Conservation (phyloP, 2,797 vertebrate species). For the Hemitrygon akajei region DNA sequence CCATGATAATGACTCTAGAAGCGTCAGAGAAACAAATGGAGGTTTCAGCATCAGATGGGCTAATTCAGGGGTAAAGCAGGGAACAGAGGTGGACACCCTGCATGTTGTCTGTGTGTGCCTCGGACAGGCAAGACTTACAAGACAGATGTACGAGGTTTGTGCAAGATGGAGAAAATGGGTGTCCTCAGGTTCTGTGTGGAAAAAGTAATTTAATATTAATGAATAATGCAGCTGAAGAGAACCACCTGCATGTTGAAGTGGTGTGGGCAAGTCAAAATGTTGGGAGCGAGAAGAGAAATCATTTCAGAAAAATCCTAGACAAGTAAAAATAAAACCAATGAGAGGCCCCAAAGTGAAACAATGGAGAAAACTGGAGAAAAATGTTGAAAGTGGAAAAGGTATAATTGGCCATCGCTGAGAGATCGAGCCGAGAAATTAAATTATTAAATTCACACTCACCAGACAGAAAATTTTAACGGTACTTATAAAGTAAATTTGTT, state of each 20-base stretch:
- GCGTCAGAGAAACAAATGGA: background rate
- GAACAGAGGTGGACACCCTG: background rate
- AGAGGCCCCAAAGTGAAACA: background rate
- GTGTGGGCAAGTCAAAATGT: background rate
- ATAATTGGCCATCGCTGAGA: background rate
- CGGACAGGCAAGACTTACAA: background rate
- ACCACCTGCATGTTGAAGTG: background rate
- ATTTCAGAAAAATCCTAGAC: too few species aligned
- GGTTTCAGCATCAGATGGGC: background rate
- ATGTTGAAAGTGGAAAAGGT: background rate
- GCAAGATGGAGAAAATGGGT: background rate
- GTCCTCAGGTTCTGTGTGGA: background rate
- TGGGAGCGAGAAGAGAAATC: too few species aligned
- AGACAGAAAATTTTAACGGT: too few species aligned
- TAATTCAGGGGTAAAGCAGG: background rate
- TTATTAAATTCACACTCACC: background rate
- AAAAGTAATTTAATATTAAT: background rate
- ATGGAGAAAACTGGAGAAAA: background rate
- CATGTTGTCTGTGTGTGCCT: background rate
- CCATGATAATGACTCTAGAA: background rate
- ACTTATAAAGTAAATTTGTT: too few species aligned
- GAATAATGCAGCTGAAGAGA: background rate
- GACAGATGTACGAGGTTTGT: background rate
- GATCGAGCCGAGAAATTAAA: background rate
- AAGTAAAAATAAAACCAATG: background rate